Percentiles rank a stretch among this genome's conserved stretches.
Conservation (phyloP, 1,140 invertebrate genomes). For the Drosophila nannoptera region DNA sequence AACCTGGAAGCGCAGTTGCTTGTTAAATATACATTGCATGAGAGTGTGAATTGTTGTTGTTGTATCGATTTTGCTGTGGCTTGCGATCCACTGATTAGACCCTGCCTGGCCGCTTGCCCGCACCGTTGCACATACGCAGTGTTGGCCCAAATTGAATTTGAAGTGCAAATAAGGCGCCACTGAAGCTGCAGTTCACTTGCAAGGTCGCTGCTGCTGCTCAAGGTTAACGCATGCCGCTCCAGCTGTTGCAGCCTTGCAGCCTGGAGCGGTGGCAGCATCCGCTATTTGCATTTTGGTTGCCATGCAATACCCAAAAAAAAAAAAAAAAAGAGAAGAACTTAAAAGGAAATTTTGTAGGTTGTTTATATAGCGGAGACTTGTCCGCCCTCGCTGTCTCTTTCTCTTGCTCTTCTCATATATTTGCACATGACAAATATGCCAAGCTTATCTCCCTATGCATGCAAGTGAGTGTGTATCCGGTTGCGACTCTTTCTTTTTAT, state of each 20-base stretch:
- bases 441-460: slow-evolving; percentile 39
- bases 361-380: slow-evolving; percentile 49
- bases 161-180: slow-evolving; percentile 31
- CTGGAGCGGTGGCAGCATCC: slow-evolving; percentile 29
- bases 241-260: slow-evolving; percentile 13
- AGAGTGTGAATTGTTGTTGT: slow-evolving; percentile 44
- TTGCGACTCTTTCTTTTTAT: slow-evolving; percentile 45
- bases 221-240: slow-evolving; percentile 33
- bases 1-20: slow-evolving; percentile 16
- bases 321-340: slow-evolving; percentile 37
- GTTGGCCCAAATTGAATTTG: slow-evolving; percentile 57
- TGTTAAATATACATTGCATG: slow-evolving; percentile 31
- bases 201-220: slow-evolving; percentile 40
- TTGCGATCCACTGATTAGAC: slow-evolving; percentile 33
- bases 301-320: slow-evolving; percentile 42
- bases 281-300: slow-evolving; percentile 68
- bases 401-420: slow-evolving; percentile 35
- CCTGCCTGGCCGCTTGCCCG: slow-evolving; percentile 43
- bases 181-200: slow-evolving; percentile 15
- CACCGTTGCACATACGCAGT: slow-evolving; percentile 63
- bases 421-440: slow-evolving; percentile 64
- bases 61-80: slow-evolving; percentile 53
- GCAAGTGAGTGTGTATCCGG: slow-evolving; percentile 49
- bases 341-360: slow-evolving; percentile 63
- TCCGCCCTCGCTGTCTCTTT: neutral